Evolutionary conservation across 2,113 vertebrate species (phyloP), one percentile per base, ranked within the genome.

Genomic region (Gymnogyps californianus): DNA sequence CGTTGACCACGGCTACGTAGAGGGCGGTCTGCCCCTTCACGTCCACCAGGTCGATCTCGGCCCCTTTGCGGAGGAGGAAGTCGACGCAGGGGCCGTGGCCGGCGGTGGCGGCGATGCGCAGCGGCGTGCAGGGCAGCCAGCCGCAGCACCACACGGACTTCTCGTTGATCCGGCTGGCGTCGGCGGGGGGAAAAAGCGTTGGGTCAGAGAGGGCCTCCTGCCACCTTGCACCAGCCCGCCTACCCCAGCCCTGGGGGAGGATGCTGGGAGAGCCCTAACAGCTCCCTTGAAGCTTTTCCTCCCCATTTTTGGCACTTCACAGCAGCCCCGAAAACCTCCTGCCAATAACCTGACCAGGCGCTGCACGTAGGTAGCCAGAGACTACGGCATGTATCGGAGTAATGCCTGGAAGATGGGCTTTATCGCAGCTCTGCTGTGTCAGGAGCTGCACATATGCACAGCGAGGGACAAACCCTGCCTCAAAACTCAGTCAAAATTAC

Each of bases 111-210:
- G 99, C 99, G 3, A 99, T 99, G 54, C 99, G 98, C 93, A 99
- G 96, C 0, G 99, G 99, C 0, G 99, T 99, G 94, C 99, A 99
- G 82, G 99, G 99, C 22, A 99, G 97, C 98, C 99, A 99, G 58
- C 99, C 99, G 0, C 99, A 99, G 90, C 99, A 99, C 99, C 99
- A 99, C 54, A 99, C 98, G 0, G 99, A 99, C 98, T 99, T 99
- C 98, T 99, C 99, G 11, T 99, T 99, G 95, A 99, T 99, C 22
- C 99, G 98, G 91, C 99, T 99, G 76, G 9, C 26, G 28, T 25
- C 0, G 10, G 36, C 2, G 13, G 26, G 16, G 34, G 62, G 10
- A 25, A 28, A n/a, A 83, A 77, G 32, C 1, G 2, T 0, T 1
- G 16, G 1, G 29, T 92, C 9, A 61, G 13, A 20, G 46, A 16